Conservation (phyloP, 1,140 invertebrate species). For the Lepidurus arcticus region DNA sequence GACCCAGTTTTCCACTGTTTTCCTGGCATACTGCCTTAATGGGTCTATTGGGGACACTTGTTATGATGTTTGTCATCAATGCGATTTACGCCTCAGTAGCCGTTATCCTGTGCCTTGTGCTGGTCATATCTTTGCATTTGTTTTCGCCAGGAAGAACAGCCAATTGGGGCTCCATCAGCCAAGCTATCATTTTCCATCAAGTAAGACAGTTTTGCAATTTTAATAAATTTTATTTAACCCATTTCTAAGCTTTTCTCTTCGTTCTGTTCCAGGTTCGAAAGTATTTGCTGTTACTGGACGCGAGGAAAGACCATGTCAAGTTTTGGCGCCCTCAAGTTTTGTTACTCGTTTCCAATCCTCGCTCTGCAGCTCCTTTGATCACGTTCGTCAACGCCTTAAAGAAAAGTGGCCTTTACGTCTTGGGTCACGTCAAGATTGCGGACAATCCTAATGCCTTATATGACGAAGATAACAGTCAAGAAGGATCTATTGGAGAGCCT, state of each 20-base stretch:
- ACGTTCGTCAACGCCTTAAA: conserved; percentile 98
- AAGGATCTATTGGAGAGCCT: conserved; percentile 47
- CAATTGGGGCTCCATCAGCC: conserved; percentile 95
- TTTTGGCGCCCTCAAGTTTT: conserved; percentile 98
- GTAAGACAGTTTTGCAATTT: conserved; percentile 44
- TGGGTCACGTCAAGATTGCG: conserved; percentile 78
- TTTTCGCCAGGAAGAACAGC: conserved; percentile 76
- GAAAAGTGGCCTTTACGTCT: conserved; percentile 92
- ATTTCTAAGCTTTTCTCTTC: not conserved
- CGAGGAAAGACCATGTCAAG: conserved; percentile 95
- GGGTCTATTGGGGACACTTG: conserved; percentile 76
- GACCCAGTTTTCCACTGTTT: conserved; percentile 95
- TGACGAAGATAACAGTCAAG: conserved; percentile 18
- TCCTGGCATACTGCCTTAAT: conserved; percentile 87
- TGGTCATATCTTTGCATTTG: conserved; percentile 84
- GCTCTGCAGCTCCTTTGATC: conserved; percentile 83
- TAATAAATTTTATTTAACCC: no score
- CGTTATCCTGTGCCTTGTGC: conserved; percentile 74
- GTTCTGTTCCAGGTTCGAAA: conserved; percentile 69
- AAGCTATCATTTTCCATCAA: conserved; percentile 98
- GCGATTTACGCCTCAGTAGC: conserved; percentile 81
- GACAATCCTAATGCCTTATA: conserved; percentile 12
- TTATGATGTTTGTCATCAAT: conserved; percentile 95
- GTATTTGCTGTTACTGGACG: conserved; percentile 90
- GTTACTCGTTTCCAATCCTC: conserved; percentile 81